These are phyloP conservation scores for Carabus problematicus DNA, from an alignment of 2,888 invertebrate species.

Conservation along the genomic window DNA sequence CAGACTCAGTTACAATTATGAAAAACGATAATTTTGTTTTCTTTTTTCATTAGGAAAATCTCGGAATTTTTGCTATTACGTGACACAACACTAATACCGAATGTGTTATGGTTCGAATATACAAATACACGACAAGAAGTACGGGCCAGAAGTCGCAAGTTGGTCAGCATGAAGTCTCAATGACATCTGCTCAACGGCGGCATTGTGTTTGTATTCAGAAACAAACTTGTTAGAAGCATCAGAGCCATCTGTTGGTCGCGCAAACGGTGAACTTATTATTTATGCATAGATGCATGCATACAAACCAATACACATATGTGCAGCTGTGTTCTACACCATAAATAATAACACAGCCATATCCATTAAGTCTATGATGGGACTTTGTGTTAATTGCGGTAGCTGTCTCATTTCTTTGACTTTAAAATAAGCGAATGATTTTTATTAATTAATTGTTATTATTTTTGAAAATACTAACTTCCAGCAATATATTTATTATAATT, in stretches of 20 bases:
- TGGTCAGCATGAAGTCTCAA: slow-evolving; percentile 83
- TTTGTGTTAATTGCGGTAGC: background rate
- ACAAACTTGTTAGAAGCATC: slow-evolving; percentile 50
- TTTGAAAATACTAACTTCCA: background rate
- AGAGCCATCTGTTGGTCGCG: slow-evolving; percentile 56
- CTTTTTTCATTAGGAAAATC: slow-evolving; percentile 70
- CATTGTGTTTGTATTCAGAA: slow-evolving; percentile 52
- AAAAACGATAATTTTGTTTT: too few species aligned
- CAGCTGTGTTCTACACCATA: slow-evolving; percentile 26
- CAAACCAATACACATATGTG: background rate
- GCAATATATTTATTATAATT: slow-evolving; percentile 13
- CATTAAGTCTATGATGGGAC: background rate
- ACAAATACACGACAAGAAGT: slow-evolving; percentile 86
- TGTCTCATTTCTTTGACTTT: background rate
- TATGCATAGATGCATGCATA: slow-evolving; percentile 1
- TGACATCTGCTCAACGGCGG: slow-evolving; percentile 70
- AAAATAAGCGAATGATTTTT: slow-evolving; percentile 1
- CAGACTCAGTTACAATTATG: slow-evolving; percentile 6
- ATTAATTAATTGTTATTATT: background rate
- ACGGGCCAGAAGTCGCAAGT: slow-evolving; percentile 78
- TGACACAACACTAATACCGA: slow-evolving; percentile 90
- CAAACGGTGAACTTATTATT: slow-evolving; percentile 57
- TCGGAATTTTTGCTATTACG: slow-evolving; percentile 86
- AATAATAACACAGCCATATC: background rate
- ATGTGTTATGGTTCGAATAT: slow-evolving; percentile 93